These are phyloP conservation scores for Bergia puertoricense DNA, from an alignment of 92 coral and sea anemone genomes.

Conservation along the genomic window DNA sequence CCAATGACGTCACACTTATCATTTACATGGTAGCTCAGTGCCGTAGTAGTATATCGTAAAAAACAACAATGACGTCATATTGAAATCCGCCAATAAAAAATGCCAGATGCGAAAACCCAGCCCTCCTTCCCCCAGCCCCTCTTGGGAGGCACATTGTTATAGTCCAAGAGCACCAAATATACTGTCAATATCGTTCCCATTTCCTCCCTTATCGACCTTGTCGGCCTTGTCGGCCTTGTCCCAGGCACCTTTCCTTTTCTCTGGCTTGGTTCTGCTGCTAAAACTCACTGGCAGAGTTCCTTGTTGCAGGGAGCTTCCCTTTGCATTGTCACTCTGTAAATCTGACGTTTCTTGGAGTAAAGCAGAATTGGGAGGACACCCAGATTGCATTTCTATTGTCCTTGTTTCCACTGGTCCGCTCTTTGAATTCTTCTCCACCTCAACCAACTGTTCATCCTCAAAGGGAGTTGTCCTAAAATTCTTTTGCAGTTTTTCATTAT, in stretches of 20 bases:
- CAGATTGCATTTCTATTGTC: neutral
- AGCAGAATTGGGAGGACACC: neutral
- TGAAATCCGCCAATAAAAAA: too few species aligned
- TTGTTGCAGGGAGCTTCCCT: neutral
- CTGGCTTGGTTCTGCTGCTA: neutral
- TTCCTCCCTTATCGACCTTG: neutral
- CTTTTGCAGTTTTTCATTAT: neutral
- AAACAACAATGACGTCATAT: too few species aligned
- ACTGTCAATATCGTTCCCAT: conserved; percentile 3
- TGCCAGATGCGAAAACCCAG: neutral
- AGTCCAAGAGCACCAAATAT: conserved; percentile 7
- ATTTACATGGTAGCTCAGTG: too few species aligned
- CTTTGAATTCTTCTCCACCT: neutral
- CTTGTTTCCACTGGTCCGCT: neutral
- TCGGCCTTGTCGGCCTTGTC: neutral
- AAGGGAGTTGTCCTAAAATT: neutral
- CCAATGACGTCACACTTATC: too few species aligned
- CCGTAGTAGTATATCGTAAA: too few species aligned
- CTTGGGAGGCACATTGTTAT: neutral
- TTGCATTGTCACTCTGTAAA: neutral
- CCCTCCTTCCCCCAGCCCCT: neutral
- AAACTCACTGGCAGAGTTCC: neutral
- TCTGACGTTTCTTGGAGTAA: neutral
- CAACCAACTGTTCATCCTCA: neutral
- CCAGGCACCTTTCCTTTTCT: neutral